Evolutionary conservation across 1,140 invertebrate species (phyloP).

Genomic region (Tenebrio molitor): DNA sequence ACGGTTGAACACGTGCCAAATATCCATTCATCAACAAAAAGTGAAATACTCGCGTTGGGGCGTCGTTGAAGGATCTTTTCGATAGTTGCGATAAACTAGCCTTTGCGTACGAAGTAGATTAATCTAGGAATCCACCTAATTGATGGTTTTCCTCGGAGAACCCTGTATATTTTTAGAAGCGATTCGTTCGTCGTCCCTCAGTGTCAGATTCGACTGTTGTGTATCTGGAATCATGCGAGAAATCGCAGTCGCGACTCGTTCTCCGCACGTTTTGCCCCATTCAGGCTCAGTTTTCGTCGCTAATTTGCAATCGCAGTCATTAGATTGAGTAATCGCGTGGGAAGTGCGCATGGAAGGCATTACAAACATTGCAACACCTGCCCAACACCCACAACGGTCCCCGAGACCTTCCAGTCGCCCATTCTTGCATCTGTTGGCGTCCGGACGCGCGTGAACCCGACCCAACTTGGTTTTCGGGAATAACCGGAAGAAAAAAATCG

Average conservation of each 20-base stretch:
- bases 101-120: too few species aligned
- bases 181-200: too few species aligned
- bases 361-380: constrained; percentile 38
- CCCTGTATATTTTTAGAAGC: too few species aligned
- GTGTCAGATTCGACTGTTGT: too few species aligned
- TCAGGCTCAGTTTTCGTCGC: neutral
- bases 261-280: too few species aligned
- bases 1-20: constrained; percentile 7
- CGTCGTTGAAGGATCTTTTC: constrained; percentile 4
- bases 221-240: too few species aligned
- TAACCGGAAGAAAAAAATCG: neutral
- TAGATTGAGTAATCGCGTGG: constrained; percentile 33
- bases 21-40: constrained; percentile 24
- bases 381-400: constrained; percentile 14
- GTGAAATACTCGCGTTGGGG: neutral
- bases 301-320: constrained; percentile 21
- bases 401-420: constrained; percentile 17
- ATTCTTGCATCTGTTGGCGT: neutral
- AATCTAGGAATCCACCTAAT: too few species aligned
- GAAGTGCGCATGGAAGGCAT: constrained; percentile 20
- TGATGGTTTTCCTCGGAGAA: too few species aligned
- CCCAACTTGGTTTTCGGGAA: too few species aligned
- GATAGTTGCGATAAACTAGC: neutral
- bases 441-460: too few species aligned
- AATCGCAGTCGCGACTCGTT: too few species aligned